Percentiles rank a stretch among this genome's conserved stretches.
phyloP scores from a whole-genome alignment of 2,888 invertebrate species.

The Netelia inedita region DNA sequence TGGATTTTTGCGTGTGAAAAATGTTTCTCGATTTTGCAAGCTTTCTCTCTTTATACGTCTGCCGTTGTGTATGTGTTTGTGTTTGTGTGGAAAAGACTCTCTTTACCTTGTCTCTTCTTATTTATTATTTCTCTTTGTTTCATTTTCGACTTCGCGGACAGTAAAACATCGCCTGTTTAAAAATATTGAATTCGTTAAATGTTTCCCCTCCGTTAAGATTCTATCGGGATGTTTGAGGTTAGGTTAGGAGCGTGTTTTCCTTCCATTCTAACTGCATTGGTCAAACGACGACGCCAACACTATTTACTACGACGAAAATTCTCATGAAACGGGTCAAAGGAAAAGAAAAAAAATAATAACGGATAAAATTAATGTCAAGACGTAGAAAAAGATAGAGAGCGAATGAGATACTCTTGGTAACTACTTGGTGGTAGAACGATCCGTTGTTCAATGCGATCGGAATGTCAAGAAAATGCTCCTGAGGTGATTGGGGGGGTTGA shows the following conservation, averaged over 20 bases:
- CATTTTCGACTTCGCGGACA: constrained; percentile 31
- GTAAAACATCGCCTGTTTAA: constrained; percentile 69
- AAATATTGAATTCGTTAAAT: constrained; percentile 72
- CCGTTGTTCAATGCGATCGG: constrained; percentile 77
- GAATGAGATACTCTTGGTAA: constrained; percentile 61
- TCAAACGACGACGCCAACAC: constrained; percentile 61
- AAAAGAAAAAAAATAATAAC: neutral
- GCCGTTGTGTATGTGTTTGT: neutral
- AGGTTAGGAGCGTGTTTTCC: constrained; percentile 75
- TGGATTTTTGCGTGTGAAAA: constrained; percentile 58
- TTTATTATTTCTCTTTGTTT: constrained; percentile 23
- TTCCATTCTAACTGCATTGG: constrained; percentile 78
- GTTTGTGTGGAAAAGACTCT: constrained; percentile 70
- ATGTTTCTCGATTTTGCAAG: constrained; percentile 61
- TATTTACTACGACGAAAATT: neutral
- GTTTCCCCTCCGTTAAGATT: constrained; percentile 72
- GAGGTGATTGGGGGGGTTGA: neutral
- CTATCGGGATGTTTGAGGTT: constrained; percentile 76
- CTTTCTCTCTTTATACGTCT: constrained; percentile 41
- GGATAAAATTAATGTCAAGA: neutral
- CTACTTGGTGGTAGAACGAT: constrained; percentile 51
- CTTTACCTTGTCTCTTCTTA: constrained; percentile 53
- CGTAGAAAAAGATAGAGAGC: neutral
- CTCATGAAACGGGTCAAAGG: neutral
- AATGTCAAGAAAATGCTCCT: constrained; percentile 67